Conservation (phyloP, 2,797 vertebrate genomes). For the Anabas testudineus region DNA sequence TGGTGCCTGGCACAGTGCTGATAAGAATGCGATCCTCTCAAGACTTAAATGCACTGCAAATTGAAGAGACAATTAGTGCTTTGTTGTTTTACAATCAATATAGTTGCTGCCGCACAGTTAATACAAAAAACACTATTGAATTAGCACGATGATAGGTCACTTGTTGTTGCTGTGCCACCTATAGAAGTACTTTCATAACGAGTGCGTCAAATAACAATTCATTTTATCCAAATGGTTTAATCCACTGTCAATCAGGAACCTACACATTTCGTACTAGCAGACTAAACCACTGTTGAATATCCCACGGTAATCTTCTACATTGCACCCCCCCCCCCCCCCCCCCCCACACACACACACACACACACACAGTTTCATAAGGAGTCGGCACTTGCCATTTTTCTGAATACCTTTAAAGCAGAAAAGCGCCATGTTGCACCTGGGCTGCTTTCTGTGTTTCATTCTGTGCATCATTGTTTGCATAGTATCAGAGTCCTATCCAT, state of each 20-base stretch:
- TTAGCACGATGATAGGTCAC: slow-evolving; percentile 57
- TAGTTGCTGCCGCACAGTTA: slow-evolving; percentile 59
- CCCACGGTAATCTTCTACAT: slow-evolving; percentile 60
- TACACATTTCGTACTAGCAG: slow-evolving; percentile 38
- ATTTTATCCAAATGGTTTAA: slow-evolving; percentile 35
- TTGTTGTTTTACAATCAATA: slow-evolving; percentile 78
- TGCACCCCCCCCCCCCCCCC: slow-evolving; percentile 51
- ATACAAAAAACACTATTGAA: slow-evolving; percentile 53
- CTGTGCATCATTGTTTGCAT: slow-evolving; percentile 54
- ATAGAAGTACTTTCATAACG: slow-evolving; percentile 40
- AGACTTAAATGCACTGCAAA: slow-evolving; percentile 70
- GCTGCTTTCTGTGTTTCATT: slow-evolving; percentile 28
- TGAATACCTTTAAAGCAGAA: slow-evolving; percentile 16
- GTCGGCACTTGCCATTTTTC: slow-evolving; percentile 40
- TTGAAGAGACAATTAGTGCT: slow-evolving; percentile 76
- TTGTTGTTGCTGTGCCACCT: slow-evolving; percentile 45
- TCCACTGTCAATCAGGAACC: slow-evolving; percentile 23
- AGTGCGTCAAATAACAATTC: slow-evolving; percentile 48
- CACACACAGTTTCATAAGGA: slow-evolving; percentile 64
- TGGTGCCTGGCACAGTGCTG: slow-evolving; percentile 67
- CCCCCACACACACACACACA: too few species aligned
- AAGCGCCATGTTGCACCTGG: slow-evolving; percentile 1
- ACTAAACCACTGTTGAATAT: slow-evolving; percentile 29
- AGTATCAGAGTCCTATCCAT: slow-evolving; percentile 60
- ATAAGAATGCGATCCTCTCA: slow-evolving; percentile 73